These are phyloP conservation scores for Crenichthys baileyi DNA, from an alignment of 2,797 vertebrate species.

Conservation along the genomic window DNA sequence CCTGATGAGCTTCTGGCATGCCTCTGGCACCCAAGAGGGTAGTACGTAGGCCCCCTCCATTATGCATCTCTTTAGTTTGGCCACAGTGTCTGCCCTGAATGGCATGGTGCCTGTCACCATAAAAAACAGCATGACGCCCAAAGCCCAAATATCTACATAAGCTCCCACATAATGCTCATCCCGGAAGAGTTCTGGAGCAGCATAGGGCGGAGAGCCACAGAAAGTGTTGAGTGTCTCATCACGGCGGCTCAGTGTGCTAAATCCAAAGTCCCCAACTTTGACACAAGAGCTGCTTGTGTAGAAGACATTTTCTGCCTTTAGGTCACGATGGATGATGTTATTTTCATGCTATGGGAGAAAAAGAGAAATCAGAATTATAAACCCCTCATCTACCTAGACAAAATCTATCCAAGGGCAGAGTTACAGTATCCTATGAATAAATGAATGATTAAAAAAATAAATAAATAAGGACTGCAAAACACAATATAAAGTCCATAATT, in stretches of 20 bases:
- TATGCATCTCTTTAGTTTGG: constrained; percentile 94
- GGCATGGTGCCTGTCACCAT: constrained; percentile 94
- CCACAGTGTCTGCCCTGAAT: constrained; percentile 93
- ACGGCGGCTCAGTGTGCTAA: constrained; percentile 91
- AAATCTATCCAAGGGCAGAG: neutral
- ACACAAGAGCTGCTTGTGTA: constrained; percentile 91
- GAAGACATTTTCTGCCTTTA: constrained; percentile 97
- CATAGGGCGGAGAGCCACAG: constrained; percentile 96
- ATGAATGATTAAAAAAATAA: too few relatives aligned
- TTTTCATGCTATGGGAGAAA: constrained; percentile 88
- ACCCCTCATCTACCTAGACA: neutral
- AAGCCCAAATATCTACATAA: constrained; percentile 94
- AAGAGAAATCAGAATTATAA: constrained; percentile 17
- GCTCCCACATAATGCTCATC: constrained; percentile 91
- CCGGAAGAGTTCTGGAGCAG: constrained; percentile 93
- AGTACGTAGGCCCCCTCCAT: constrained; percentile 88
- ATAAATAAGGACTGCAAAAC: neutral
- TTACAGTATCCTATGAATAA: neutral
- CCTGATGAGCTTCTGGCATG: constrained; percentile 89
- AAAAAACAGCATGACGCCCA: constrained; percentile 95
- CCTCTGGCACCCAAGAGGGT: constrained; percentile 86
- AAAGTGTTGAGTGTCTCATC: constrained; percentile 95
- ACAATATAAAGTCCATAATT: neutral
- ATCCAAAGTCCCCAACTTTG: constrained; percentile 98
- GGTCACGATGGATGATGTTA: constrained; percentile 93